These are phyloP conservation scores for Sinopyrophorus schimmeli DNA, from an alignment of 2,888 invertebrate species.

Conservation along the genomic window DNA sequence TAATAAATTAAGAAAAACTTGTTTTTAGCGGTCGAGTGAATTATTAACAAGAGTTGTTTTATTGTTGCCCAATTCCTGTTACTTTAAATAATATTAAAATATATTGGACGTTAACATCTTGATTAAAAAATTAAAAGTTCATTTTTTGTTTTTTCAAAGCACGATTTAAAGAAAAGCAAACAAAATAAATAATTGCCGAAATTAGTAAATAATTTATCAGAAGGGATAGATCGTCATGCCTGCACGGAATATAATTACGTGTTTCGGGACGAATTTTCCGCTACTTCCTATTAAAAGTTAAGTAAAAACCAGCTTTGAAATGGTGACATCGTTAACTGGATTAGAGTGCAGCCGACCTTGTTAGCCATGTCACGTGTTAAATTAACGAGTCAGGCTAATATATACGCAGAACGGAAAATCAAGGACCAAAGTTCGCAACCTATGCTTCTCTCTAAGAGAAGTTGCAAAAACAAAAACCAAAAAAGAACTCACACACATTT, in stretches of 20 bases:
- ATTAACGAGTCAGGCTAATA: slow-evolving; percentile 23
- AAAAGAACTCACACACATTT: slow-evolving; percentile 2
- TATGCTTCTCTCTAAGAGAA: slow-evolving; percentile 1
- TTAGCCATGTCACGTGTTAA: slow-evolving; percentile 28
- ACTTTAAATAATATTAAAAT: too few species aligned
- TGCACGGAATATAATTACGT: slow-evolving; percentile 23
- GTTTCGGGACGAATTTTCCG: slow-evolving; percentile 18
- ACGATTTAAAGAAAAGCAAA: too few species aligned
- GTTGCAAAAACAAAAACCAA: slow-evolving; percentile 5
- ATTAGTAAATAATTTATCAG: too few species aligned
- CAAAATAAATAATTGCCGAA: too few species aligned
- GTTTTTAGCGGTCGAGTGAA: too few species aligned
- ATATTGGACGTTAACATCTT: too few species aligned
- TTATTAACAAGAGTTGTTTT: too few species aligned
- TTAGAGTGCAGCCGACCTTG: slow-evolving; percentile 23
- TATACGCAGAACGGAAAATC: slow-evolving; percentile 14
- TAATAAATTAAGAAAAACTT: too few species aligned
- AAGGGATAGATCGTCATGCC: too few species aligned
- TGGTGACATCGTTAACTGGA: slow-evolving; percentile 25
- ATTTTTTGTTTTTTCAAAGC: too few species aligned
- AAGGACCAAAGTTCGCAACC: neutral
- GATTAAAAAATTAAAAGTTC: too few species aligned
- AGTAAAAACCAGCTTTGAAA: slow-evolving; percentile 28
- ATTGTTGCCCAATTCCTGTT: too few species aligned
- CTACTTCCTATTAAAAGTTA: slow-evolving; percentile 21